phyloP scores from a whole-genome alignment of 1,140 invertebrate genomes.

The Steinernema feltiae region DNA sequence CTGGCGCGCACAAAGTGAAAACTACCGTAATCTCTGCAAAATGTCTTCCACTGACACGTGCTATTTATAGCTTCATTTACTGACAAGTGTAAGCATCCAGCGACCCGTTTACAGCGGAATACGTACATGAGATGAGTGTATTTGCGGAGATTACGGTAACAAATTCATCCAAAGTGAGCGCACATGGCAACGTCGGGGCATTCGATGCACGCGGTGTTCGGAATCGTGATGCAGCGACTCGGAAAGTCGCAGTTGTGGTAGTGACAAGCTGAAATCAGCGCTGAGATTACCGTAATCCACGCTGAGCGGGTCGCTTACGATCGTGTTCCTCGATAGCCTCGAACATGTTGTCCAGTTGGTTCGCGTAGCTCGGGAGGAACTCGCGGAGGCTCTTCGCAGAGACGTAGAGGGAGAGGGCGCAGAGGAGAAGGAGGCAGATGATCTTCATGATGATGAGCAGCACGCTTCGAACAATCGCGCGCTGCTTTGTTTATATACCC shows the following conservation, averaged over 20 bases:
- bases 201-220: not conserved
- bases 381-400: not conserved
- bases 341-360: not conserved
- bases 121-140: no score
- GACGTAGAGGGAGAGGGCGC: not conserved
- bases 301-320: not conserved
- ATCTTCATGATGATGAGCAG: not conserved
- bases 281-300: no score
- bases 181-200: not conserved
- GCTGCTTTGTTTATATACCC: not conserved
- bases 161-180: not conserved
- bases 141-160: no score
- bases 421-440: not conserved
- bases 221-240: not conserved
- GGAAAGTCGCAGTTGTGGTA: not conserved
- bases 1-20: no score
- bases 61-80: no score
- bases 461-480: not conserved
- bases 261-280: not conserved
- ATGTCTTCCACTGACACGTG: no score
- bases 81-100: no score
- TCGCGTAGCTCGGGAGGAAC: not conserved
- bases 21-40: no score
- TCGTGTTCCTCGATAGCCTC: not conserved
- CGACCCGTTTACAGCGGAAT: no score